Conservation (phyloP, 2,797 vertebrate genomes). For the Myioborus melanocephalus region DNA sequence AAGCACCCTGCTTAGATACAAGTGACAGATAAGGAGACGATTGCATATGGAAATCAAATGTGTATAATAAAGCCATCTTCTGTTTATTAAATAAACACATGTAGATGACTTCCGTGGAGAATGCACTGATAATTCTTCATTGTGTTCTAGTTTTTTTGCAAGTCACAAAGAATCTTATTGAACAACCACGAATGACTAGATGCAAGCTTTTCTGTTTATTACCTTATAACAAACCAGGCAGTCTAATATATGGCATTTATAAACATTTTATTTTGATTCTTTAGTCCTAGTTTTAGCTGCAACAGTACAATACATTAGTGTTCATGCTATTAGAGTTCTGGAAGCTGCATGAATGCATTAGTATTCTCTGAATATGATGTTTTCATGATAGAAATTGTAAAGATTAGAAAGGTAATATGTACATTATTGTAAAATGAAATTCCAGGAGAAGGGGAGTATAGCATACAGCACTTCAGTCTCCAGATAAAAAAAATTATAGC, state of each 20-base stretch:
- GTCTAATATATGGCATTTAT: slow-evolving; percentile 28
- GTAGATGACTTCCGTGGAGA: slow-evolving; percentile 76
- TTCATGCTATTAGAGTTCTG: not conserved
- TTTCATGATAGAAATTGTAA: slow-evolving; percentile 2
- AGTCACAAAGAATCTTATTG: slow-evolving; percentile 82
- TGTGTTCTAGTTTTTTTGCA: slow-evolving; percentile 71
- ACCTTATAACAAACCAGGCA: slow-evolving; percentile 26
- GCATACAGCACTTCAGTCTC: not conserved
- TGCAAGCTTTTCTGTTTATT: slow-evolving; percentile 57
- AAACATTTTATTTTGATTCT: slow-evolving; percentile 29
- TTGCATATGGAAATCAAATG: slow-evolving; percentile 81
- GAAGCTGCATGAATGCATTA: not conserved
- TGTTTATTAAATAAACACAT: slow-evolving; percentile 87
- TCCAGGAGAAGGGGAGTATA: not conserved
- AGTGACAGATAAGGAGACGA: slow-evolving; percentile 79
- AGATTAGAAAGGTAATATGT: not conserved
- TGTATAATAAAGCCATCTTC: slow-evolving; percentile 85
- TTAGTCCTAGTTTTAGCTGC: not conserved
- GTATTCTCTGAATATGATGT: slow-evolving; percentile 16
- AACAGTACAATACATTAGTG: not conserved
- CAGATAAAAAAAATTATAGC: not conserved
- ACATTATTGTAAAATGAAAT: not conserved
- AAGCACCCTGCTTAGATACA: slow-evolving; percentile 82
- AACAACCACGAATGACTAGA: slow-evolving; percentile 67
- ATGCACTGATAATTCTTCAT: slow-evolving; percentile 77